Percentiles rank a stretch among this genome's conserved stretches.
phyloP scores from a whole-genome alignment of 2,113 vertebrate species.

The Shinisaurus crocodilurus region DNA sequence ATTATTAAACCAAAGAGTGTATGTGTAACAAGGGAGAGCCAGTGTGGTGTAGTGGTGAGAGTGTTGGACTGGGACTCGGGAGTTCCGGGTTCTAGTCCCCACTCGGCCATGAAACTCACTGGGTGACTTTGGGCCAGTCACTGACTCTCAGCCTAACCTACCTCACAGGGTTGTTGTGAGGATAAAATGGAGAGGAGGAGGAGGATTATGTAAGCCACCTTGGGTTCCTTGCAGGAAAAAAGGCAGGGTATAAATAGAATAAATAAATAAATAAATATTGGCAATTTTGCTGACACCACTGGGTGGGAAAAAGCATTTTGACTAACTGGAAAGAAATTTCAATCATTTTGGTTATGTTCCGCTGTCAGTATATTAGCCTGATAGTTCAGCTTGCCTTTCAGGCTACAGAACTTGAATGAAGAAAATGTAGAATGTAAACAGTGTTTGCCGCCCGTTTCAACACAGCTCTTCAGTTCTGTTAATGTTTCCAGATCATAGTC shows the following conservation, averaged over 20 bases:
- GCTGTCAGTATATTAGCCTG: conserved; percentile 33
- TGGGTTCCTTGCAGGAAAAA: no score
- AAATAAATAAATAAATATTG: no score
- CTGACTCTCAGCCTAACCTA: no score
- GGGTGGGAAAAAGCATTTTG: conserved; percentile 9
- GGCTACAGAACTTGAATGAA: conserved; percentile 22
- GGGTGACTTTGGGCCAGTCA: no score
- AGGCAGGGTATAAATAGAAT: no score
- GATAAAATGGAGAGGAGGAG: no score
- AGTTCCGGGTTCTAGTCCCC: no score
- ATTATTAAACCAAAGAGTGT: conserved; percentile 39
- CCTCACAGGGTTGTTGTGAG: no score
- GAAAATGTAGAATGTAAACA: conserved; percentile 41
- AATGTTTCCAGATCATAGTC: conserved; percentile 26
- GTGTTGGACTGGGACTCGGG: no score
- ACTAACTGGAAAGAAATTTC: conserved; percentile 4
- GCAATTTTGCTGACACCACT: conserved; percentile 32
- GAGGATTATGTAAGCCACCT: no score
- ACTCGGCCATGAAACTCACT: no score
- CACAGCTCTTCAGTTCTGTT: neutral
- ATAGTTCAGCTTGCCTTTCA: neutral
- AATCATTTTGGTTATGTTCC: conserved; percentile 34
- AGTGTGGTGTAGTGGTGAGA: no score
- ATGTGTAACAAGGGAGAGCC: conserved; percentile 30
- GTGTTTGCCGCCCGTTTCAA: conserved; percentile 52